These are phyloP conservation scores for Pelagia noctiluca DNA, from an alignment of 30 jellyfish, hydroid and myxozoan genomes.

Conservation along the genomic window DNA sequence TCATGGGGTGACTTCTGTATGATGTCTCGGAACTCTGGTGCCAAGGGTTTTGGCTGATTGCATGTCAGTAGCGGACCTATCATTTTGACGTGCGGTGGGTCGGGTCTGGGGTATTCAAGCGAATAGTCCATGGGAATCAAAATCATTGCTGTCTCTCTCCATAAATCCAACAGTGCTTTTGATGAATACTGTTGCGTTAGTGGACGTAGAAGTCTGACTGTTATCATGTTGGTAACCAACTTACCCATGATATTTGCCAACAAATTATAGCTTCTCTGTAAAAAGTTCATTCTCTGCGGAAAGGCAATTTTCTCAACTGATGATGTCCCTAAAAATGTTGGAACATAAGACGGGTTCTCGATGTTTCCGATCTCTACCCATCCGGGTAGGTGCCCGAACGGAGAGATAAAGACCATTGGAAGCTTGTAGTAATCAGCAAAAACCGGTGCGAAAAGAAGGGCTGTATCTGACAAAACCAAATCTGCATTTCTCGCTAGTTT, in stretches of 20 bases:
- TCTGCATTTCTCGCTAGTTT: constrained; percentile 47
- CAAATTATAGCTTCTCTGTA: constrained; percentile 66
- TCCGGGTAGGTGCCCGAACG: constrained; percentile 74
- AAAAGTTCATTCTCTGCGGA: constrained; percentile 66
- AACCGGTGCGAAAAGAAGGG: constrained; percentile 48
- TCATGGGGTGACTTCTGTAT: constrained; percentile 5
- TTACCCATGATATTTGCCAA: constrained; percentile 38
- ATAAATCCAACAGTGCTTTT: constrained; percentile 46
- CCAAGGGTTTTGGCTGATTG: constrained; percentile 21
- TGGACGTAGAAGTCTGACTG: constrained; percentile 47
- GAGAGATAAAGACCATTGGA: constrained; percentile 64
- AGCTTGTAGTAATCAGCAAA: constrained; percentile 67
- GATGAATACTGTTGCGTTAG: constrained; percentile 29
- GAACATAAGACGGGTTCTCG: constrained; percentile 68
- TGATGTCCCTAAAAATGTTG: constrained; percentile 53
- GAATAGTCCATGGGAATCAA: constrained; percentile 76
- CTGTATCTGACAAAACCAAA: constrained; percentile 61
- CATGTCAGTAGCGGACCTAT: constrained; percentile 66
- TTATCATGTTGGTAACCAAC: constrained; percentile 35
- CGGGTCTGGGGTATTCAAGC: constrained; percentile 71
- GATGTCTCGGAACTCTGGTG: constrained; percentile 25
- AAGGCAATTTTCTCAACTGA: constrained; percentile 59
- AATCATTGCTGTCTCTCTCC: constrained; percentile 62
- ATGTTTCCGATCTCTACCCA: constrained; percentile 56
- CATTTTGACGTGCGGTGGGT: constrained; percentile 68